Conservation (phyloP, 2,113 vertebrate genomes). For the Rhea americana region DNA sequence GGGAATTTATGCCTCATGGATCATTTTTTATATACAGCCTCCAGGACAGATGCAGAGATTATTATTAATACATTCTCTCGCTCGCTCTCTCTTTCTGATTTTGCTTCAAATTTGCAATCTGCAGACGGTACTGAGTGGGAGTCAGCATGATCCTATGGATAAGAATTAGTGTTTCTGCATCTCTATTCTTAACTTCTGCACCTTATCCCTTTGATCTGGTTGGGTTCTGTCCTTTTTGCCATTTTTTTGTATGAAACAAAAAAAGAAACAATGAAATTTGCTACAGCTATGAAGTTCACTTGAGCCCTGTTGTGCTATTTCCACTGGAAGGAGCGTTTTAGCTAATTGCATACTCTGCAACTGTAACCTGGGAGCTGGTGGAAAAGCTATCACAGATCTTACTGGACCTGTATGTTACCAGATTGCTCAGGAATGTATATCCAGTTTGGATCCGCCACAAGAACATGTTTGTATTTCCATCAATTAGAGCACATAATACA, state of each 20-base stretch:
- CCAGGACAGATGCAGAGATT: background rate
- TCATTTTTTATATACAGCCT: background rate
- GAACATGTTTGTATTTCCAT: accelerated
- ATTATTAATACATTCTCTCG: background rate
- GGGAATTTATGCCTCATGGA: background rate
- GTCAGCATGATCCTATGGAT: background rate
- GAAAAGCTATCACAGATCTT: background rate
- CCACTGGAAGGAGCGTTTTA: background rate
- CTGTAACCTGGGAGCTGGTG: background rate
- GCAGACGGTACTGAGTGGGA: background rate
- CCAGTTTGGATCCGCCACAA: background rate
- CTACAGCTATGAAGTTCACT: background rate
- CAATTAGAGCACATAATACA: background rate
- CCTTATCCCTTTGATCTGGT: background rate
- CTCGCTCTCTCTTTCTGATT: background rate
- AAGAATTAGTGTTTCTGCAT: background rate
- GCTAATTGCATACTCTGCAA: background rate
- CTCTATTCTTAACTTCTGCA: background rate
- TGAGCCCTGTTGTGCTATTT: background rate
- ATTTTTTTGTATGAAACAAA: background rate
- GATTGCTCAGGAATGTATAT: background rate
- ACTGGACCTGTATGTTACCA: background rate
- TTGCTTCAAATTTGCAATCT: background rate
- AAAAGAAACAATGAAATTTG: background rate
- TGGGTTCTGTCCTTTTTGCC: background rate